Base-by-base conservation (phyloP, 1,140 invertebrate genomes). In the Drosophila sulfurigaster region DNA sequence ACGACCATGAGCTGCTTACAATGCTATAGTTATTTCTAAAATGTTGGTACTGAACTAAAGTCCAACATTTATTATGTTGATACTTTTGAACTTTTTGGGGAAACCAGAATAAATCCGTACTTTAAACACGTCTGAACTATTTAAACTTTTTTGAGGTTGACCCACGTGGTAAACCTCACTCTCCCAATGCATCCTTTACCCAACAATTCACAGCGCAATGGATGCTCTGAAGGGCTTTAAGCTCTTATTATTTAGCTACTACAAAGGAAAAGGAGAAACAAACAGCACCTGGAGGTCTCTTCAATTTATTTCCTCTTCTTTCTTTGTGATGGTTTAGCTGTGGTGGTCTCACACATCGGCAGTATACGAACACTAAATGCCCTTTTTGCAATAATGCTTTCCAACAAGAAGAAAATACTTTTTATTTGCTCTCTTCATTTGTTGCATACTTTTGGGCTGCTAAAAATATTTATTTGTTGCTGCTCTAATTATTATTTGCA, bases 271-370 rank as follows among this genome's bases (percentile, higher is more conserved):
- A 63, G 64, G 56, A 63, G 74, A 49, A 54, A 32, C 64, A 43
- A 45, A 15, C 49, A 67, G 49, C 75, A 78, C 81, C 81, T 80
- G 64, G 66, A 82, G 79, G 63, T 79, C 58, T 49, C 57, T 35
- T 35, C 56, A 63, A 62, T 25, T 25, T 25, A 71, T 82, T 87
- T 88, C 62, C 80, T 67, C 54, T 67, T 11, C 63, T 15, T 46
- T 7, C 48, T 49, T 49, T 51, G 5, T 51, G 32, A 30, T 46
- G 5, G 51, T 32, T 66, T 20, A 54, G 49, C 43, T 49, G 35
- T 20, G 35, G 41, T 66, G 41, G 43, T 11, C 38, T 35, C 65
- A 48, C 45, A 63, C 64, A 73, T 43, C 66, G 45, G 41, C 59
- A 43, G 62, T 28, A 63, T 78, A 69, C 35, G 38, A 65, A 35